These are phyloP conservation scores for Drosophila mimica DNA, from an alignment of 2,888 invertebrate genomes.

Conservation along the genomic window DNA sequence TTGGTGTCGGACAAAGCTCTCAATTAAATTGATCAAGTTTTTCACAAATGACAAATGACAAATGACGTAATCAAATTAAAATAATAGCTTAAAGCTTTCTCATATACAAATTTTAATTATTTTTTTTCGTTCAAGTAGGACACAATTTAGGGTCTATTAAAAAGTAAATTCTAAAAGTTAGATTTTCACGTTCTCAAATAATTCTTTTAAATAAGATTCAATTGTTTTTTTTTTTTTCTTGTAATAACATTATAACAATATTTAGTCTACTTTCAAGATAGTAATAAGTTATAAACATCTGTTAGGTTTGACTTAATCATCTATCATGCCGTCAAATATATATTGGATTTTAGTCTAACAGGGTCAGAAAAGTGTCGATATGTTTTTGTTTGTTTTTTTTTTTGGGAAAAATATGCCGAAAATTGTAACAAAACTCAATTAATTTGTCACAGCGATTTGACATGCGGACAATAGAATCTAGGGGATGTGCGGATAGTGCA, in stretches of 20 bases:
- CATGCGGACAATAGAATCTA: slow-evolving; percentile 36
- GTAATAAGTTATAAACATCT: slow-evolving; percentile 46
- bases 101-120: background rate
- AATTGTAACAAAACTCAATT: slow-evolving; percentile 65
- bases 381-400: slow-evolving; percentile 38
- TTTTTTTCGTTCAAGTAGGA: background rate
- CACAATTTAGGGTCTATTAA: too few relatives aligned
- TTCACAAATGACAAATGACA: background rate
- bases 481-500: slow-evolving; percentile 22
- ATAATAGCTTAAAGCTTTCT: background rate
- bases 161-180: background rate
- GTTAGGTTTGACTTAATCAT: slow-evolving; percentile 46
- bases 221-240: too few relatives aligned
- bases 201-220: background rate
- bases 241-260: background rate
- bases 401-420: slow-evolving; percentile 48
- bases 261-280: background rate
- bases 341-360: slow-evolving; percentile 60
- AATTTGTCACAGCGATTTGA: slow-evolving; percentile 75
- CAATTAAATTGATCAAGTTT: background rate
- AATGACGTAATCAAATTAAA: background rate
- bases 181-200: background rate
- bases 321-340: slow-evolving; percentile 59
- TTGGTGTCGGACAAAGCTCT: background rate
- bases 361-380: slow-evolving; percentile 30